These are phyloP conservation scores for Microvelia longipes DNA, from an alignment of 1,140 invertebrate species.

Conservation along the genomic window DNA sequence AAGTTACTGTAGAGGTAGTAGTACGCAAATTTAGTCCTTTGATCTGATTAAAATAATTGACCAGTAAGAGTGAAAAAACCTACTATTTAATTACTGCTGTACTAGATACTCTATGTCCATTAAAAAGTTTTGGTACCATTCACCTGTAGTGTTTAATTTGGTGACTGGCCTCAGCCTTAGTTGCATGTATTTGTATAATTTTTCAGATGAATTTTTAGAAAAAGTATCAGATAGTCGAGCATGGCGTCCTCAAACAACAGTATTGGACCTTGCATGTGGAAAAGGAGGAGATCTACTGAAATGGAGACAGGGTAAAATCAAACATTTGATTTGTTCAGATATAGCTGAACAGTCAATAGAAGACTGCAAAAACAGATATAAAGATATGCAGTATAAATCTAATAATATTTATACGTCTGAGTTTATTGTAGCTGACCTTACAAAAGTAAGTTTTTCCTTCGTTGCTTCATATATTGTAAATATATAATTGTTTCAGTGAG, in stretches of 20 bases:
- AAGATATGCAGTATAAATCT: conserved; percentile 36
- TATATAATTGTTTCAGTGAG: background rate
- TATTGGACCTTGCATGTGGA: conserved; percentile 70
- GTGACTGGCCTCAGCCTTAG: conserved; percentile 16
- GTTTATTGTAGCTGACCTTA: conserved; percentile 83
- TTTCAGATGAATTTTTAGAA: conserved; percentile 42
- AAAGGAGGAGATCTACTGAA: conserved; percentile 95
- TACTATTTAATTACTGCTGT: background rate
- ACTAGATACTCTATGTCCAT: background rate
- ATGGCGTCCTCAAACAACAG: conserved; percentile 42
- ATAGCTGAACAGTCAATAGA: conserved; percentile 83
- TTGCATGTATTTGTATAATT: conserved; percentile 27
- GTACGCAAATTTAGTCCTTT: too few species aligned
- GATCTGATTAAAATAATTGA: too few species aligned
- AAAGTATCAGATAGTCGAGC: conserved; percentile 43
- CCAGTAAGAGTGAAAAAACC: background rate
- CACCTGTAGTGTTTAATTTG: background rate
- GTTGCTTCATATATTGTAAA: background rate
- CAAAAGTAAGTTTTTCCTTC: conserved; percentile 42
- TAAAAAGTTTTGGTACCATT: background rate
- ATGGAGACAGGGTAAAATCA: conserved; percentile 73
- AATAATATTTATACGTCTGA: conserved; percentile 58
- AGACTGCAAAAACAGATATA: conserved; percentile 59
- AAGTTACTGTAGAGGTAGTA: too few species aligned
- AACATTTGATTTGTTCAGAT: conserved; percentile 83